Percentiles rank a stretch among this genome's conserved stretches.
These are phyloP conservation scores for Lasioglossum baleicum DNA, from an alignment of 1,140 invertebrate genomes.

Conservation along the genomic window DNA sequence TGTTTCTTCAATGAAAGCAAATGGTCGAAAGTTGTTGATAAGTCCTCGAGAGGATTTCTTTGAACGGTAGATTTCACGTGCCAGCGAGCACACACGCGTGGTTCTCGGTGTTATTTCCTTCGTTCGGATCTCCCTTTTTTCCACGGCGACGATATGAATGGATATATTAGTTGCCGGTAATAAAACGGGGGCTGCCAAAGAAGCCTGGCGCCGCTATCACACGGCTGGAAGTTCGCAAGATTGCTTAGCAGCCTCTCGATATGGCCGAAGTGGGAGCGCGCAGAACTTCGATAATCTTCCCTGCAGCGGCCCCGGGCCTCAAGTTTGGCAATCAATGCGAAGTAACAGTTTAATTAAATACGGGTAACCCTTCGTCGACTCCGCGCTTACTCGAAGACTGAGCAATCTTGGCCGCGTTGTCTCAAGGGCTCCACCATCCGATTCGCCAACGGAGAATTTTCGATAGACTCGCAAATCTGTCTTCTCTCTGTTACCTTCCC, in stretches of 20 bases:
- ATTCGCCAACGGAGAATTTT: slow-evolving; percentile 46
- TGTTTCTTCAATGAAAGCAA: too few relatives aligned
- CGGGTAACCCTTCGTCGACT: slow-evolving; percentile 65
- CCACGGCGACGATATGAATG: too few relatives aligned
- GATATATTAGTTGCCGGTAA: too few relatives aligned
- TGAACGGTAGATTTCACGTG: too few relatives aligned
- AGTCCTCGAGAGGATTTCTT: too few relatives aligned
- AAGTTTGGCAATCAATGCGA: slow-evolving; percentile 70
- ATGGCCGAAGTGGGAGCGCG: slow-evolving; percentile 52
- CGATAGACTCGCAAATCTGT: slow-evolving; percentile 59
- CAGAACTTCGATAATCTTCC: slow-evolving; percentile 67
- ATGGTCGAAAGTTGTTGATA: too few relatives aligned
- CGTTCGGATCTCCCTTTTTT: too few relatives aligned
- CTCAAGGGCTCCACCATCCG: slow-evolving; percentile 49
- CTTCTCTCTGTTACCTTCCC: too few relatives aligned
- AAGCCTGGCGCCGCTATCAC: slow-evolving; percentile 44
- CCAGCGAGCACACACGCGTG: too few relatives aligned
- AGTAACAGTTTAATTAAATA: slow-evolving; percentile 71
- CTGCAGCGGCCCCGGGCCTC: slow-evolving; percentile 51
- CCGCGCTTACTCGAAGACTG: slow-evolving; percentile 54
- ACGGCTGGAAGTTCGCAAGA: slow-evolving; percentile 60
- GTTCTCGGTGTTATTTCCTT: too few relatives aligned
- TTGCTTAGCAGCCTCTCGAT: slow-evolving; percentile 64
- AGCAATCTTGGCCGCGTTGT: slow-evolving; percentile 56
- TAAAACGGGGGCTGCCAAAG: too few relatives aligned